phyloP scores from a whole-genome alignment of 2,113 vertebrate species.

The Erythrocebus patas region DNA sequence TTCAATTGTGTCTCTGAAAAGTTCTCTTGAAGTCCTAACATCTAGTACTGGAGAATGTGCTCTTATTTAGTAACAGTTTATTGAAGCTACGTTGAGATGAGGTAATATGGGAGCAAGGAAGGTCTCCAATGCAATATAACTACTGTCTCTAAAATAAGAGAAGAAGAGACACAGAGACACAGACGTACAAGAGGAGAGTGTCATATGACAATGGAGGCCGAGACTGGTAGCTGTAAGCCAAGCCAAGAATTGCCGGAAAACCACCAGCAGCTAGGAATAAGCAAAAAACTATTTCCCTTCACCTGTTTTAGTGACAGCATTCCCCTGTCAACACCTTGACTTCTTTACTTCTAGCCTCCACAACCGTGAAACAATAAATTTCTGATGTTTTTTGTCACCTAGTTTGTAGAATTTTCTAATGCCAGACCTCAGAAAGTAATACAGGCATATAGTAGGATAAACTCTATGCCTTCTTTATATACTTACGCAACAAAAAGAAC shows the following conservation, averaged over 20 bases:
- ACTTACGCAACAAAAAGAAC: neutral
- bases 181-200: neutral
- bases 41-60: neutral
- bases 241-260: neutral
- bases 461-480: neutral
- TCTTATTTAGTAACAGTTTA: neutral
- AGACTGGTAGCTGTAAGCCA: neutral
- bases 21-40: neutral
- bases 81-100: neutral
- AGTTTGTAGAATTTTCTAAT: neutral
- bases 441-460: neutral
- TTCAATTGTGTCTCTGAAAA: neutral
- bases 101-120: neutral
- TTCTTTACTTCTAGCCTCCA: neutral
- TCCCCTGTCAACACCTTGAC: neutral
- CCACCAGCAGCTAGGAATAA: neutral
- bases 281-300: neutral
- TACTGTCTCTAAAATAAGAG: neutral
- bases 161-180: neutral
- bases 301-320: neutral
- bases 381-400: neutral
- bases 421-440: neutral
- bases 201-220: neutral
- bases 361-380: neutral
- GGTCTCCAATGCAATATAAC: neutral